Evolutionary conservation across 2,888 invertebrate genomes (phyloP).

Genomic region (Acanthosoma haemorrhoidale): DNA sequence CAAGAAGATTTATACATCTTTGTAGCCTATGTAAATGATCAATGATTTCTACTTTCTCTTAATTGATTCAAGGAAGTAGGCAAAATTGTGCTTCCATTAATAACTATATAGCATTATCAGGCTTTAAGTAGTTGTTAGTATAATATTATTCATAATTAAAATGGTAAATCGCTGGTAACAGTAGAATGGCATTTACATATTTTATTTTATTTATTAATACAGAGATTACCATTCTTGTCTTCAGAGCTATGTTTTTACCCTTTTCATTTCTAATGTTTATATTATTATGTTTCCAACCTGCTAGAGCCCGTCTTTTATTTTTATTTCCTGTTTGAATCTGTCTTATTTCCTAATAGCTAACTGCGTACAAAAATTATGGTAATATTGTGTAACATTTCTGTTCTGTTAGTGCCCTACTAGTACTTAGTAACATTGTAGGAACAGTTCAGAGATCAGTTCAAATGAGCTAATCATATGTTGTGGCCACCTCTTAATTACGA

Average conservation of each 20-base stretch:
- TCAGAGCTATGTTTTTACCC: background rate
- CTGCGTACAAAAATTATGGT: too few species aligned
- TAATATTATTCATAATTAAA: background rate
- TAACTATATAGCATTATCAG: background rate
- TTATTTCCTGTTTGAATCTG: too few species aligned
- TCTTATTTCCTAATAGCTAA: too few species aligned
- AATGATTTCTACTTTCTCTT: background rate
- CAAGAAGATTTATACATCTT: background rate
- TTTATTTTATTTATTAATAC: slow-evolving; percentile 12
- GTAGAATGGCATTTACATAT: background rate
- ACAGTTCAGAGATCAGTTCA: too few species aligned
- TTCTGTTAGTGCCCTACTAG: too few species aligned
- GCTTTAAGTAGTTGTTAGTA: background rate
- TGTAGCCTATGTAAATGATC: background rate
- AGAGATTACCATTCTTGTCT: background rate
- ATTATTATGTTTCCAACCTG: too few species aligned
- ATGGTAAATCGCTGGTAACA: background rate
- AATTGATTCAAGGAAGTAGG: background rate
- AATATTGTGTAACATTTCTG: too few species aligned
- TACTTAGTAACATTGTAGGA: too few species aligned
- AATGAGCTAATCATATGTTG: too few species aligned
- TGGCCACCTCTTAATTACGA: too few species aligned
- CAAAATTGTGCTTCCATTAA: background rate
- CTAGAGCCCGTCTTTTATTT: too few species aligned
- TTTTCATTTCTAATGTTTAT: too few species aligned